These are phyloP conservation scores for Stenopsyche tienmushanensis DNA, from an alignment of 1,140 invertebrate species.

Conservation along the genomic window DNA sequence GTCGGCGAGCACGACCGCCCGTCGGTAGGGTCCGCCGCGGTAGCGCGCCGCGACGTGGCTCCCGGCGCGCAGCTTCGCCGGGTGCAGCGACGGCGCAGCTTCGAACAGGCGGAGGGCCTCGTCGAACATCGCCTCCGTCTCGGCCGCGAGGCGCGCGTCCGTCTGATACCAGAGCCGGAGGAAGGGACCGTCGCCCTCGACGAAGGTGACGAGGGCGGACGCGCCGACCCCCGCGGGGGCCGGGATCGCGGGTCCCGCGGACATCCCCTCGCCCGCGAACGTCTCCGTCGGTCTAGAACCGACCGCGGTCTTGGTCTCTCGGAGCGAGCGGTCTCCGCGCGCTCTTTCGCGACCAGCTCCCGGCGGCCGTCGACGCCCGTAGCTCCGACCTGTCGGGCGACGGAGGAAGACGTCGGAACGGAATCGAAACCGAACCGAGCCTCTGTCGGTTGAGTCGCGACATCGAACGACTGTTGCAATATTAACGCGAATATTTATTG, in stretches of 20 bases:
- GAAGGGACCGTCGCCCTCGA: slow-evolving; percentile 64
- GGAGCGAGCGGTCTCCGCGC: neutral
- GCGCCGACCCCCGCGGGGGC: slow-evolving; percentile 45
- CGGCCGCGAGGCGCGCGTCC: slow-evolving; percentile 30
- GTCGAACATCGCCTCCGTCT: neutral
- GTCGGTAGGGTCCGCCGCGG: neutral
- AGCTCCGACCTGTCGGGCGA: neutral
- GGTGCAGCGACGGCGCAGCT: neutral
- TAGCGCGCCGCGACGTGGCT: neutral
- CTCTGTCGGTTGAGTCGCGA: neutral
- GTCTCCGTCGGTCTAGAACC: neutral
- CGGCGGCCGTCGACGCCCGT: neutral
- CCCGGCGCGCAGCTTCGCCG: slow-evolving; percentile 4
- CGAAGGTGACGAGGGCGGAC: slow-evolving; percentile 64
- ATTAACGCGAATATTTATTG: no score
- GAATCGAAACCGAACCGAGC: neutral
- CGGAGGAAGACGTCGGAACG: neutral
- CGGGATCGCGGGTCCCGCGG: slow-evolving; percentile 2
- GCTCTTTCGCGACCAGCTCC: neutral
- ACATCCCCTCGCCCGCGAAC: neutral
- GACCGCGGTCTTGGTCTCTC: no score
- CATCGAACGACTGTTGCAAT: no score
- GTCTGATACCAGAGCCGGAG: slow-evolving; percentile 69
- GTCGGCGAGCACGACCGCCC: neutral
- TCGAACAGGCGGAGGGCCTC: neutral